phyloP scores from a whole-genome alignment of 2,888 invertebrate species.

The Pollenia griseotomentosa region DNA sequence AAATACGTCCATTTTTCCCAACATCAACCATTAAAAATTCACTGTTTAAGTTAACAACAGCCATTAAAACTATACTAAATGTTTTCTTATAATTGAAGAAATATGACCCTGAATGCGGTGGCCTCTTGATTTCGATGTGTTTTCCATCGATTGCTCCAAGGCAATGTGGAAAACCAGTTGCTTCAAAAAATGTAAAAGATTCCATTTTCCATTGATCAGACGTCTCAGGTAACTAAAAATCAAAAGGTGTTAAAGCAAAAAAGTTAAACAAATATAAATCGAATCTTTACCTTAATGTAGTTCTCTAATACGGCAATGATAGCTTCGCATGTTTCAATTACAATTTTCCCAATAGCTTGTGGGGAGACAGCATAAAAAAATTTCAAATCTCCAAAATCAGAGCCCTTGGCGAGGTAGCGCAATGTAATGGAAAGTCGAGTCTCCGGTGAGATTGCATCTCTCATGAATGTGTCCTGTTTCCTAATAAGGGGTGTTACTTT shows the following conservation, averaged over 20 bases:
- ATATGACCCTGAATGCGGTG: constrained; percentile 22
- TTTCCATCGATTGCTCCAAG: constrained; percentile 4
- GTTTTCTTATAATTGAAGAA: constrained; percentile 28
- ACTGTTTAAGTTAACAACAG: not conserved
- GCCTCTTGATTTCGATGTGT: constrained; percentile 14
- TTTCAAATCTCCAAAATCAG: not conserved
- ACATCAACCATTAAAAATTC: not conserved
- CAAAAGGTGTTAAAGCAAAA: no score
- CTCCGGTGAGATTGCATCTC: not conserved
- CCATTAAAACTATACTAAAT: not conserved
- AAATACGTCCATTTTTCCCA: no score
- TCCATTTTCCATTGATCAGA: no score
- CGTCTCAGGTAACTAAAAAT: no score
- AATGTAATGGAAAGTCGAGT: constrained; percentile 1
- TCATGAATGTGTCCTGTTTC: constrained; percentile 4
- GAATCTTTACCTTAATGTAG: no score
- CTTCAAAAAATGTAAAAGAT: no score
- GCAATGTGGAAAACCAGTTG: not conserved
- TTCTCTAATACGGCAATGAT: no score
- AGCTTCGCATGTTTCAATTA: no score
- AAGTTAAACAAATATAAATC: no score
- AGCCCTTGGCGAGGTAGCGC: no score
- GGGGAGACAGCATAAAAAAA: constrained; percentile 13
- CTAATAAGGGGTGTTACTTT: not conserved
- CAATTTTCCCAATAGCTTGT: not conserved